These are phyloP conservation scores for Amphiduros pacificus DNA, from an alignment of 2,888 invertebrate species.

Conservation along the genomic window DNA sequence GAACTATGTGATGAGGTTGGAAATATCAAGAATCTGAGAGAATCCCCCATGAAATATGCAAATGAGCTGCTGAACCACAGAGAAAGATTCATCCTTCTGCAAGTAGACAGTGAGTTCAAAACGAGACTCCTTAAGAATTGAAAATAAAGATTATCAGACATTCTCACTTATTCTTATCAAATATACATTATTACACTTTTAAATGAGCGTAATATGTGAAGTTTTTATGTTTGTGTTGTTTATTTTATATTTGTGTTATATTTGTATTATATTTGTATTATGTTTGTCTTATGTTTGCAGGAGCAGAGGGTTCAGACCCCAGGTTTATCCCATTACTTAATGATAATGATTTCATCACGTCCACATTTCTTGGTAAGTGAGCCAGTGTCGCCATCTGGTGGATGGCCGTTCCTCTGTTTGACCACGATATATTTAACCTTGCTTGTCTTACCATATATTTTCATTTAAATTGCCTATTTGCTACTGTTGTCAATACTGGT, in stretches of 20 bases:
- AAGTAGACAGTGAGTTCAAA: not conserved
- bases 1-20: slow-evolving; percentile 10
- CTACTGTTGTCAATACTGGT: no score
- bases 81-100: not conserved
- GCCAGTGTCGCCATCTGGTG: no score
- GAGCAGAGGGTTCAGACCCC: not conserved
- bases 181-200: not conserved
- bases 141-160: not conserved
- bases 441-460: no score
- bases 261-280: no score
- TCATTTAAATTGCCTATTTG: no score
- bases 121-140: no score
- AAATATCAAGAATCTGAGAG: slow-evolving; percentile 8
- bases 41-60: slow-evolving; percentile 2
- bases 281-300: not conserved
- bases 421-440: no score
- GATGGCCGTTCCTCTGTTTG: no score
- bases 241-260: no score
- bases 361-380: slow-evolving; percentile 5
- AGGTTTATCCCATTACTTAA: slow-evolving; percentile 8
- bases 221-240: not conserved
- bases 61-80: slow-evolving; percentile 3
- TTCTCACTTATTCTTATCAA: not conserved
- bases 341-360: slow-evolving; percentile 3
- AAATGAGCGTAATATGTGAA: not conserved